Evolutionary conservation across 2,888 invertebrate genomes (phyloP).

Genomic region (Drosophila peninsularis): DNA sequence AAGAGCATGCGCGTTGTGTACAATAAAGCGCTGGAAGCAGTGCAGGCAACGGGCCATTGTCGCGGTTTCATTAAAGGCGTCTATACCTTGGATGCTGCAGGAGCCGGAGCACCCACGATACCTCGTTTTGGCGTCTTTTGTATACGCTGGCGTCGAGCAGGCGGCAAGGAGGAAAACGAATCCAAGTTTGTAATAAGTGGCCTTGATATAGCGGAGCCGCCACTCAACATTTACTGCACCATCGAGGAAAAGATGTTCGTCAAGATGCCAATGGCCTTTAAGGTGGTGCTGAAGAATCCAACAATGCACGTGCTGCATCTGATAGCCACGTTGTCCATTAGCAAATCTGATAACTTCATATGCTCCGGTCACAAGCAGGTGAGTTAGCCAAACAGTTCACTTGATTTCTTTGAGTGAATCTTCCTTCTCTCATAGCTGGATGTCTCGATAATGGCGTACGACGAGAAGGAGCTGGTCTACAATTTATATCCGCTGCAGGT

Average conservation of each 20-base stretch:
- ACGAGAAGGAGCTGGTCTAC: slow-evolving; percentile 83
- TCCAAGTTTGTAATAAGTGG: slow-evolving; percentile 84
- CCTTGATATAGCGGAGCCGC: slow-evolving; percentile 82
- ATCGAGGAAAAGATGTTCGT: slow-evolving; percentile 85
- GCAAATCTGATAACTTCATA: slow-evolving; percentile 92
- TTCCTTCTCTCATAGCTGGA: slow-evolving; percentile 74
- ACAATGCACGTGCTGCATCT: slow-evolving; percentile 83
- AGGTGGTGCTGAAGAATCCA: slow-evolving; percentile 84
- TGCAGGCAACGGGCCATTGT: slow-evolving; percentile 83
- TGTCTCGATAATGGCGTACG: slow-evolving; percentile 83
- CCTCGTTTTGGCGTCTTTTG: slow-evolving; percentile 83
- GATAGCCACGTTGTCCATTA: slow-evolving; percentile 82
- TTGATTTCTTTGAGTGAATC: not conserved
- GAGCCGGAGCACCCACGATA: slow-evolving; percentile 9
- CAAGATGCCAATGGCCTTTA: slow-evolving; percentile 84
- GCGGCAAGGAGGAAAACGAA: slow-evolving; percentile 83
- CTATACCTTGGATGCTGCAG: slow-evolving; percentile 53
- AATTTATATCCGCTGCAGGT: slow-evolving; percentile 84
- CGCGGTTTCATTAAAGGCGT: slow-evolving; percentile 83
- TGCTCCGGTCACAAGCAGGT: slow-evolving; percentile 97
- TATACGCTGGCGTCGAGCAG: slow-evolving; percentile 83
- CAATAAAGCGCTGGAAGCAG: slow-evolving; percentile 83
- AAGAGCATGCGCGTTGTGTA: slow-evolving; percentile 76
- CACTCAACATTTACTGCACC: slow-evolving; percentile 84
- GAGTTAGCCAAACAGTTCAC: slow-evolving; percentile 8